Conservation (phyloP, 2,888 invertebrate species). For the Lasioglossum marginatum region DNA sequence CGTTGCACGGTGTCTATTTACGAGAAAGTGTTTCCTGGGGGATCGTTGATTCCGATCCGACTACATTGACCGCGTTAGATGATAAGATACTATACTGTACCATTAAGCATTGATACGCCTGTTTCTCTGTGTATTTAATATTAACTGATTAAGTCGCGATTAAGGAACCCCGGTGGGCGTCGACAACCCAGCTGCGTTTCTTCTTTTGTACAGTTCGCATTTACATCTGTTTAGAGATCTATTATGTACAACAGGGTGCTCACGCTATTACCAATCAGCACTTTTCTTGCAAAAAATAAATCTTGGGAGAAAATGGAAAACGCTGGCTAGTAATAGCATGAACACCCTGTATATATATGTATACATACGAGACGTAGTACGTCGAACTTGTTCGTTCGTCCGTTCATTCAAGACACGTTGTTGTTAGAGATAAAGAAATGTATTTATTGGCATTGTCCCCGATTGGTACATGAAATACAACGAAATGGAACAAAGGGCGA, state of each 20-base stretch:
- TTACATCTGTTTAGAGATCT: constrained; percentile 70
- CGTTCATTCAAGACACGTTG: constrained; percentile 15
- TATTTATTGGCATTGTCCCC: constrained; percentile 35
- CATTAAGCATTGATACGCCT: constrained; percentile 39
- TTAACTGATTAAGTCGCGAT: constrained; percentile 44
- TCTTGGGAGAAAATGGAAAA: not conserved
- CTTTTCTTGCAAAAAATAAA: not conserved
- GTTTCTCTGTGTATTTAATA: constrained; percentile 52
- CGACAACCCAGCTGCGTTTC: constrained; percentile 48
- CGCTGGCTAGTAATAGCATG: not conserved
- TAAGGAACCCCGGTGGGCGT: constrained; percentile 34
- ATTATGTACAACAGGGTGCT: constrained; percentile 11
- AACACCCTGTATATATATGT: not conserved
- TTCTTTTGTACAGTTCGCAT: constrained; percentile 76
- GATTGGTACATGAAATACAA: not conserved
- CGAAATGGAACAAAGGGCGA: constrained; percentile 1
- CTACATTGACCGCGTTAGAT: constrained; percentile 53
- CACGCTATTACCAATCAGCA: not conserved
- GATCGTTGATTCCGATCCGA: not conserved
- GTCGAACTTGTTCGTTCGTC: constrained; percentile 19
- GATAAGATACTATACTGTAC: constrained; percentile 40
- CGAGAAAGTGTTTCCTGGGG: too few species aligned
- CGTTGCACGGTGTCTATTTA: not conserved
- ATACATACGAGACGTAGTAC: not conserved
- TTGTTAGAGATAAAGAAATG: constrained; percentile 24